phyloP scores from a whole-genome alignment of 2,797 vertebrate species.

The Schizopygopsis malacanthus region DNA sequence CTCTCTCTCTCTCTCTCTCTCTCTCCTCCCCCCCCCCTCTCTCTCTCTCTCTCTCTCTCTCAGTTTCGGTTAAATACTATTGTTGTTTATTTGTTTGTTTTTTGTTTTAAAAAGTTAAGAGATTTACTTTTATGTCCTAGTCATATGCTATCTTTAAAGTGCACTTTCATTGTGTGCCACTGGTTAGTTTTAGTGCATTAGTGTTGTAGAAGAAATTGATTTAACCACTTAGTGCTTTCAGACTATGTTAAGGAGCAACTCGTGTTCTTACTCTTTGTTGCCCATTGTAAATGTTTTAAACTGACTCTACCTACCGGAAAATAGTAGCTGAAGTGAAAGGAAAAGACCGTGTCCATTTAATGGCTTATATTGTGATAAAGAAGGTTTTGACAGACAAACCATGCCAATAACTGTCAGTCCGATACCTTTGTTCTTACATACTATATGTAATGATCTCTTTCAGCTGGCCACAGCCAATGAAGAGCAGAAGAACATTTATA shows the following conservation, averaged over 20 bases:
- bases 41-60: no score
- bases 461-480: constrained; percentile 56
- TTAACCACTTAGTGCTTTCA: constrained; percentile 23
- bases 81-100: neutral
- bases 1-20: no score
- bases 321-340: neutral
- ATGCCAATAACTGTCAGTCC: neutral
- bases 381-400: neutral
- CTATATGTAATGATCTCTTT: constrained; percentile 4
- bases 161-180: constrained; percentile 6
- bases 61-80: neutral
- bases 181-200: constrained; percentile 22
- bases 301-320: neutral
- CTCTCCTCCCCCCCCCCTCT: no score
- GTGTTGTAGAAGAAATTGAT: constrained; percentile 14
- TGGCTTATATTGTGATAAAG: neutral
- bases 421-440: neutral
- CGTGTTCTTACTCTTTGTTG: constrained; percentile 11
- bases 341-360: neutral
- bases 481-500: constrained; percentile 86
- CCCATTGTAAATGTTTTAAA: neutral
- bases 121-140: neutral
- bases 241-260: constrained; percentile 12
- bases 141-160: constrained; percentile 28
- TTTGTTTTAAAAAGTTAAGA: neutral